A percentile compares a stretch with the other conserved stretches of the same genome.
Evolutionary conservation across 53 echinoderm and acorn worm species (phyloP).

Genomic region (Echinarachnius parma): DNA sequence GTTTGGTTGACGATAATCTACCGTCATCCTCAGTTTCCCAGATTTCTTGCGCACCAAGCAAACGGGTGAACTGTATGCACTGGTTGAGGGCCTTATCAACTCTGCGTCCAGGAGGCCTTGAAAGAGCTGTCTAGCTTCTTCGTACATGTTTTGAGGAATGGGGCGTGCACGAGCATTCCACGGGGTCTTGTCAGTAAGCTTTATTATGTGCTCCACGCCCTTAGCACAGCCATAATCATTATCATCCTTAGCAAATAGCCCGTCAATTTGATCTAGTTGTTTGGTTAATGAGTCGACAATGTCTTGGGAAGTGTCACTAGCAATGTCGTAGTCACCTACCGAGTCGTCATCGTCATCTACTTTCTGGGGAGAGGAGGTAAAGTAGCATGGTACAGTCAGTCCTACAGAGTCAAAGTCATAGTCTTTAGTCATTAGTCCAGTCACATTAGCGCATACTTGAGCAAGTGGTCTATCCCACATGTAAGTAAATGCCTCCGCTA

Average conservation of each 20-base stretch:
- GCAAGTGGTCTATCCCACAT: not conserved
- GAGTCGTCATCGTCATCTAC: not conserved
- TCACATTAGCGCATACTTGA: not conserved
- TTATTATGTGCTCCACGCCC: slow-evolving; percentile 14
- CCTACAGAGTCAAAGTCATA: not conserved
- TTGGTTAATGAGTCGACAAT: not conserved
- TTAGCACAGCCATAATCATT: slow-evolving; percentile 3
- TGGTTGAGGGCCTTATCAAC: slow-evolving; percentile 20
- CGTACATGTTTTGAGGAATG: slow-evolving; percentile 39
- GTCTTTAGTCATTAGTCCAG: not conserved
- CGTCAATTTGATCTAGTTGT: not conserved
- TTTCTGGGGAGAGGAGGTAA: not conserved
- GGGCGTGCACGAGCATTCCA: slow-evolving; percentile 8
- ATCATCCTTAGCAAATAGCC: slow-evolving; percentile 17
- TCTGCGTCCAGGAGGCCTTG: slow-evolving; percentile 21
- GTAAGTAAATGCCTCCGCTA: not conserved
- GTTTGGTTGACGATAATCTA: slow-evolving; percentile 20
- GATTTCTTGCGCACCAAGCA: slow-evolving; percentile 18
- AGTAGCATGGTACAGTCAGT: not conserved
- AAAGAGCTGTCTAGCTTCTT: slow-evolving; percentile 21
- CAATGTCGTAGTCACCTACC: not conserved
- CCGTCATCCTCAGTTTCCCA: slow-evolving; percentile 9
- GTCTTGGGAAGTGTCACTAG: not conserved
- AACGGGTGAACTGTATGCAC: slow-evolving; percentile 21
- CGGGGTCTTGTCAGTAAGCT: slow-evolving; percentile 5